Percentiles rank a stretch among this genome's conserved stretches.
Conservation (phyloP, 2,797 vertebrate species). For the Thripadectes ignobilis region DNA sequence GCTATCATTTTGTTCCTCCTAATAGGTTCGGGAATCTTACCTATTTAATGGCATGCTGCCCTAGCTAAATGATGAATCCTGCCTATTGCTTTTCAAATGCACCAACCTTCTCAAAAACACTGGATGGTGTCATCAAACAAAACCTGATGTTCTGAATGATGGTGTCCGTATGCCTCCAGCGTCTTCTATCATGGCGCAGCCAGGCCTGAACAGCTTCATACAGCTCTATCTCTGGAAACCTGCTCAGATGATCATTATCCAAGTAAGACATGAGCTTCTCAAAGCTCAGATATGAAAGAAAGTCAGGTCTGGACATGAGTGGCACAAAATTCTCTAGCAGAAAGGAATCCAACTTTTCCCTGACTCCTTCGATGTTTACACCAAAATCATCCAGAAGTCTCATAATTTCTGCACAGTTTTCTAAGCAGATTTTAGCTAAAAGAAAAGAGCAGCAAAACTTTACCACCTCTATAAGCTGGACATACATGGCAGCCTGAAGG, state of each 20-base stretch:
- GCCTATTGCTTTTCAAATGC: conserved; percentile 80
- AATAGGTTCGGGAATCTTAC: conserved; percentile 41
- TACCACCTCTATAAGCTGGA: conserved; percentile 97
- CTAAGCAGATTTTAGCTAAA: conserved; percentile 97
- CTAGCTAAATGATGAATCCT: conserved; percentile 74
- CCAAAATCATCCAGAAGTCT: conserved; percentile 98
- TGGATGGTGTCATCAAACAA: conserved; percentile 97
- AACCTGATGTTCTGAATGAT: conserved; percentile 98
- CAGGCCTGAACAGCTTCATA: conserved; percentile 97
- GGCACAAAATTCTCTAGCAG: conserved; percentile 98
- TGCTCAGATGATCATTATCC: conserved; percentile 94
- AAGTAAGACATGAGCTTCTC: conserved; percentile 96
- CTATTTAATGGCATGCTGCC: conserved; percentile 65
- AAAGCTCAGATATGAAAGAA: conserved; percentile 96
- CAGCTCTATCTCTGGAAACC: conserved; percentile 96
- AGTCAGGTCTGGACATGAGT: conserved; percentile 96
- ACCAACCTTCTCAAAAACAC: conserved; percentile 97
- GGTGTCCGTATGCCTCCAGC: conserved; percentile 97
- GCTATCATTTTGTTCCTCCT: conserved; percentile 30
- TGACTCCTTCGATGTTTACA: conserved; percentile 96
- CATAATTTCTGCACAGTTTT: conserved; percentile 99
- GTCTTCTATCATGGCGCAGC: conserved; percentile 96
- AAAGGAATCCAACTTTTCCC: conserved; percentile 95
- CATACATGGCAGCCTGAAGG: conserved; percentile 98
- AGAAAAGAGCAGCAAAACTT: conserved; percentile 99